Conservation (phyloP, 2,888 invertebrate species). For the Agrochola macilenta region DNA sequence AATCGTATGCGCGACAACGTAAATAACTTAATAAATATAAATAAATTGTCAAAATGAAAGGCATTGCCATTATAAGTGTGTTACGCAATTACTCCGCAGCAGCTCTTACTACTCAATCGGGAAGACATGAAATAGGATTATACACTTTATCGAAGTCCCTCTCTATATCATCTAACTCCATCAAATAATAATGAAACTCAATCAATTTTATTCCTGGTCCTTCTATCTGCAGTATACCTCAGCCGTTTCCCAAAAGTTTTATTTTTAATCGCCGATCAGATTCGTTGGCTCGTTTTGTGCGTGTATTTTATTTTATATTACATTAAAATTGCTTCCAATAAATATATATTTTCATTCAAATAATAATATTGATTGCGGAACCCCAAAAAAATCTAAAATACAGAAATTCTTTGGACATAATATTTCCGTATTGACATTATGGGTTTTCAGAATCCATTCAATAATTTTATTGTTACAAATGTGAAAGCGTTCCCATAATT, state of each 20-base stretch:
- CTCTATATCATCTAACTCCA: not conserved
- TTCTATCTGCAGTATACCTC: conserved; percentile 35
- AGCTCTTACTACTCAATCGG: too few species aligned
- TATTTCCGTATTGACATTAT: too few species aligned
- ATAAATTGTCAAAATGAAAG: too few species aligned
- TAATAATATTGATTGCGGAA: conserved; percentile 64
- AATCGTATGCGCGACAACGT: not conserved
- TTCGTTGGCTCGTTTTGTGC: conserved; percentile 72
- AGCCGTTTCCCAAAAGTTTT: conserved; percentile 63
- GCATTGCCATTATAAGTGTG: too few species aligned
- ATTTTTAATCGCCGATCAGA: conserved; percentile 76
- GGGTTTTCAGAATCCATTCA: too few species aligned
- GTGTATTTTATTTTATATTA: conserved; percentile 76
- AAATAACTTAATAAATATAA: too few species aligned
- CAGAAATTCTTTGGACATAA: too few species aligned
- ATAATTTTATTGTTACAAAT: too few species aligned
- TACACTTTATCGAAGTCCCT: too few species aligned
- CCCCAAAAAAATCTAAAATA: conserved; percentile 41
- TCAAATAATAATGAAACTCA: not conserved
- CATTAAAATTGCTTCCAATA: conserved; percentile 75
- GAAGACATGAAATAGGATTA: not conserved
- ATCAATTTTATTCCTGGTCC: not conserved
- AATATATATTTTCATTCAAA: conserved; percentile 71
- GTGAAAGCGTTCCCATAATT: too few species aligned
- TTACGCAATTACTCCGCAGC: too few species aligned